Evolutionary conservation across 2,797 vertebrate genomes (phyloP).

Genomic region (Xenops minutus): DNA sequence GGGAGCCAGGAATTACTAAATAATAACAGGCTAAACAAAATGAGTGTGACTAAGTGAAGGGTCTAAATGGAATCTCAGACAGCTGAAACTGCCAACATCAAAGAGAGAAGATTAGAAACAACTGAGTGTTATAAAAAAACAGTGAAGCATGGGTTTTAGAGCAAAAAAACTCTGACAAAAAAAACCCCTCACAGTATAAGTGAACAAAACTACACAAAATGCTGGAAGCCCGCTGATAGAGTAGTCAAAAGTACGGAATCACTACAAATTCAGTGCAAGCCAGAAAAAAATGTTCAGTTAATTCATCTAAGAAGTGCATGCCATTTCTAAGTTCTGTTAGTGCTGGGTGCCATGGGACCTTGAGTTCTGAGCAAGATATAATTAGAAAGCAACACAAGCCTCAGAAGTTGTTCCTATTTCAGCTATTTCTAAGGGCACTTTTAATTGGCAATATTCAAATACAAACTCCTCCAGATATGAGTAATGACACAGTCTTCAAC

Average conservation of each 20-base stretch:
- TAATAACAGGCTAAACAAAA: background rate
- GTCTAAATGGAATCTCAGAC: background rate
- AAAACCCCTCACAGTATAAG: too few species aligned
- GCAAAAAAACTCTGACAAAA: background rate
- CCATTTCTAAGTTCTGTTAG: background rate
- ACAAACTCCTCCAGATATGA: slow-evolving; percentile 1
- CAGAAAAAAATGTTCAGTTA: background rate
- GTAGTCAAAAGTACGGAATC: background rate
- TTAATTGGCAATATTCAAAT: slow-evolving; percentile 45
- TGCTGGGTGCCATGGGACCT: background rate
- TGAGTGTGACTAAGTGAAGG: background rate
- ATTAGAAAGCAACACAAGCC: slow-evolving; percentile 12
- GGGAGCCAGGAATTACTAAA: background rate
- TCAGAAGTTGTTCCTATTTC: background rate
- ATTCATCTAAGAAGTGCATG: background rate
- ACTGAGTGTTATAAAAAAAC: background rate
- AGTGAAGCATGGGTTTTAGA: background rate
- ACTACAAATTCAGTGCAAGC: background rate
- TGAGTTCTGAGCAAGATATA: background rate
- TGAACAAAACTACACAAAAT: background rate
- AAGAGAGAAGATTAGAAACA: background rate
- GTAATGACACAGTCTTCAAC: background rate
- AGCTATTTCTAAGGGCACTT: background rate
- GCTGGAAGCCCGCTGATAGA: background rate
- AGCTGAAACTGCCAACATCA: background rate